Conservation (phyloP, 2,797 vertebrate species). For the Pteropus rufus region DNA sequence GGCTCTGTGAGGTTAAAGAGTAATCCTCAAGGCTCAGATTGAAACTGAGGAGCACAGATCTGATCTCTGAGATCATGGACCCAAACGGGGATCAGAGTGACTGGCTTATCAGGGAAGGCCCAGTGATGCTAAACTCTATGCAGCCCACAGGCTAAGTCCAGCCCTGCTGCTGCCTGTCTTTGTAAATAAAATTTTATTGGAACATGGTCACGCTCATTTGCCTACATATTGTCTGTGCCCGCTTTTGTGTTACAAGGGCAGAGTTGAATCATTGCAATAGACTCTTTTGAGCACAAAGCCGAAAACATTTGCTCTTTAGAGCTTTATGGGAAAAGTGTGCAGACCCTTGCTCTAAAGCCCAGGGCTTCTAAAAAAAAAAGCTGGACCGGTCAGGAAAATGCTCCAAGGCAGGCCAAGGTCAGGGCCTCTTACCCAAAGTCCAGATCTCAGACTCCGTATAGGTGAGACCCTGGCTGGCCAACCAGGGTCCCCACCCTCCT, state of each 20-base stretch:
- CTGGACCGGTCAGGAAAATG: background rate
- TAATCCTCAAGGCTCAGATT: background rate
- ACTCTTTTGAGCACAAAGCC: background rate
- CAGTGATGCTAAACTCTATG: background rate
- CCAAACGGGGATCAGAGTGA: background rate
- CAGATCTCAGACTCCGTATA: background rate
- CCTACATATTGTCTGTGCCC: background rate
- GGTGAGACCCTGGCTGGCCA: background rate
- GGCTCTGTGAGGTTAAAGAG: background rate
- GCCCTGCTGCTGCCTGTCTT: background rate
- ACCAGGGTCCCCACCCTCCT: fast-evolving
- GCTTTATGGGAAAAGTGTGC: background rate
- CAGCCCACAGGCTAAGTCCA: background rate
- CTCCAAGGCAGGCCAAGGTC: background rate
- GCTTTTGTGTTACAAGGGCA: no score
- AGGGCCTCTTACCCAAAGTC: background rate
- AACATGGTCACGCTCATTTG: fast-evolving
- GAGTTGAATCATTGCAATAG: background rate
- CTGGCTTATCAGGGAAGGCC: background rate
- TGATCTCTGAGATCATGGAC: background rate
- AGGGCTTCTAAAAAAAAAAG: background rate
- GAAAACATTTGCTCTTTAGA: background rate
- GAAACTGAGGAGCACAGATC: background rate
- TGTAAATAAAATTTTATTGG: background rate
- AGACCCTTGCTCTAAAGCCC: background rate